phyloP scores from a whole-genome alignment of 2,888 invertebrate species.

The Crepidodera aurea region DNA sequence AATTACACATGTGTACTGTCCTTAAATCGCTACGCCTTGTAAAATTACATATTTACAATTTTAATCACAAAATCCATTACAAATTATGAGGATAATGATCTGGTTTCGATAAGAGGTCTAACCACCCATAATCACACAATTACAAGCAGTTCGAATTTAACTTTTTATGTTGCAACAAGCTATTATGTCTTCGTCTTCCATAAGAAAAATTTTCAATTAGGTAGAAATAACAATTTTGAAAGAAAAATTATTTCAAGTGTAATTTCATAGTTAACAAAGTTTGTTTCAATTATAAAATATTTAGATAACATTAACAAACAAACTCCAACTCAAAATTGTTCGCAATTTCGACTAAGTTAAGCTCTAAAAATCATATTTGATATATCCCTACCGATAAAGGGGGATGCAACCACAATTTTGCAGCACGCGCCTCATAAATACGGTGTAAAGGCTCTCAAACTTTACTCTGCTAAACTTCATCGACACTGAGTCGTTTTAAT shows the following conservation, averaged over 20 bases:
- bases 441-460: constrained; percentile 27
- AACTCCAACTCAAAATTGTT: too few relatives aligned
- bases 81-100: constrained; percentile 50
- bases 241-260: too few relatives aligned
- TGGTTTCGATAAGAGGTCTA: constrained; percentile 44
- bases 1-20: neutral
- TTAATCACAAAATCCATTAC: constrained; percentile 50
- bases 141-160: constrained; percentile 44
- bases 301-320: too few relatives aligned
- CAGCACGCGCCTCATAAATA: constrained; percentile 24
- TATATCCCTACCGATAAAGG: too few relatives aligned
- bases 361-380: too few relatives aligned
- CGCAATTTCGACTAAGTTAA: too few relatives aligned
- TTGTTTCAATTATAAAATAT: too few relatives aligned
- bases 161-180: constrained; percentile 30
- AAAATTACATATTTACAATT: constrained; percentile 48
- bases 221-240: too few relatives aligned
- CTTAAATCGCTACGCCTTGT: constrained; percentile 30
- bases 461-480: constrained; percentile 23
- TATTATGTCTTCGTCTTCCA: neutral
- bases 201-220: too few relatives aligned
- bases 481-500: constrained; percentile 24
- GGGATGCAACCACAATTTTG: constrained; percentile 3
- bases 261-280: too few relatives aligned
- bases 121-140: constrained; percentile 51